Evolutionary conservation across 2,113 vertebrate genomes (phyloP).

Genomic region (Tragelaphus imberbis): DNA sequence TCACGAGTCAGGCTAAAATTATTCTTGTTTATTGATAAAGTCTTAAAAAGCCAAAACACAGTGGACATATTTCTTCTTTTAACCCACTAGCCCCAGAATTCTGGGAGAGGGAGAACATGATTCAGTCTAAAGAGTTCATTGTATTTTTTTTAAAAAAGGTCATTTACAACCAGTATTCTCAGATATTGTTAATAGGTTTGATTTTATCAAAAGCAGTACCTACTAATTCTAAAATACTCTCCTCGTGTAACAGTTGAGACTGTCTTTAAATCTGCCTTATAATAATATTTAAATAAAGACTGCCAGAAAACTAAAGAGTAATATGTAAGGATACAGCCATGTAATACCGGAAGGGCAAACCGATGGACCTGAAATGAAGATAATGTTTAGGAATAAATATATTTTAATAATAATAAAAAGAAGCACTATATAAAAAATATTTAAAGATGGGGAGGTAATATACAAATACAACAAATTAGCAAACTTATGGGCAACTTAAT

Average conservation of each 20-base stretch:
- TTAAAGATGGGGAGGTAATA: background rate
- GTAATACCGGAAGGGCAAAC: slow-evolving; percentile 93
- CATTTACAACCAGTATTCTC: background rate
- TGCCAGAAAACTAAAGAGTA: background rate
- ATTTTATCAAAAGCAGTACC: background rate
- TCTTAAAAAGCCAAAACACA: background rate
- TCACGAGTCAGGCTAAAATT: background rate
- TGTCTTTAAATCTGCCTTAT: background rate
- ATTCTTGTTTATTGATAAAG: background rate
- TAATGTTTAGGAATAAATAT: background rate
- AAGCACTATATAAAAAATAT: background rate
- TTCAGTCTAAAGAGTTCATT: background rate
- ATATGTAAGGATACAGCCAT: slow-evolving; percentile 95
- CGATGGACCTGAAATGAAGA: slow-evolving; percentile 88
- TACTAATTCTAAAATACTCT: background rate
- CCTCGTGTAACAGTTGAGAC: background rate
- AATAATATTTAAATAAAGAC: background rate
- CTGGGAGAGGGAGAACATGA: background rate
- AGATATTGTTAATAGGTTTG: background rate
- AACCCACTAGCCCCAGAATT: background rate
- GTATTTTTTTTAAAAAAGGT: background rate
- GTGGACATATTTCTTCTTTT: background rate
- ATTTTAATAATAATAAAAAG: background rate
- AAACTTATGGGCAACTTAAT: background rate
- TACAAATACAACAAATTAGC: background rate